phyloP scores from a whole-genome alignment of 2,797 vertebrate genomes.

The Chelidonichthys spinosus region DNA sequence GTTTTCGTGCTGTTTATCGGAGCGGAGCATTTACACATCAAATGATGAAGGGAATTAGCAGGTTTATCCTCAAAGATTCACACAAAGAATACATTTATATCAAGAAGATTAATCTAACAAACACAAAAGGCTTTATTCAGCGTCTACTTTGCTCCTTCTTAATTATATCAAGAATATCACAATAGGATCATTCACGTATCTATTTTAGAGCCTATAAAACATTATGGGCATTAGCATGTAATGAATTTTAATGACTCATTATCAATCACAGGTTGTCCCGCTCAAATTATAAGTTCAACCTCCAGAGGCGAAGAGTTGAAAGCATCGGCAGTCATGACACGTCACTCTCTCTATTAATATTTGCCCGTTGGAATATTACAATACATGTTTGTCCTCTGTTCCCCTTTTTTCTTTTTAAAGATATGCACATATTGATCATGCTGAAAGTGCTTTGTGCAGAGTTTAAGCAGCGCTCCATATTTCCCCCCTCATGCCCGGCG shows the following conservation, averaged over 20 bases:
- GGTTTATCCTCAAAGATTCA: slow-evolving; percentile 2
- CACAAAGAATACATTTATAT: slow-evolving; percentile 6
- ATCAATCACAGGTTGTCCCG: slow-evolving; percentile 44
- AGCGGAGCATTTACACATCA: slow-evolving; percentile 22
- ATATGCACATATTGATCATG: slow-evolving; percentile 73
- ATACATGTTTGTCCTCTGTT: slow-evolving; percentile 51
- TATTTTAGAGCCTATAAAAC: slow-evolving; percentile 31
- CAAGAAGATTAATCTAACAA: slow-evolving; percentile 10
- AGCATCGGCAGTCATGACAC: slow-evolving; percentile 52
- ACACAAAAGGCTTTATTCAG: slow-evolving; percentile 9
- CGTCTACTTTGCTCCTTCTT: slow-evolving; percentile 19
- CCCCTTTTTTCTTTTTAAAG: slow-evolving; percentile 60
- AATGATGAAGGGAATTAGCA: slow-evolving; percentile 12
- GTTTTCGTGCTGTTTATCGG: slow-evolving; percentile 13
- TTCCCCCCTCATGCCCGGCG: slow-evolving; percentile 41
- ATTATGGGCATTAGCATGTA: slow-evolving; percentile 39
- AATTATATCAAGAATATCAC: slow-evolving; percentile 40
- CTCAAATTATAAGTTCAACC: slow-evolving; percentile 50
- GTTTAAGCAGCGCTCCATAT: slow-evolving; percentile 61
- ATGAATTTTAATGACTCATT: slow-evolving; percentile 48
- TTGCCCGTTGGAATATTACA: slow-evolving; percentile 58
- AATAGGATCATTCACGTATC: slow-evolving; percentile 26
- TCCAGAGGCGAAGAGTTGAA: slow-evolving; percentile 33
- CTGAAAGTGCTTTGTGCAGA: slow-evolving; percentile 61
- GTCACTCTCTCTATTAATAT: slow-evolving; percentile 59